Evolutionary conservation across 2,113 vertebrate species (phyloP).

Genomic region (Pseudopodoces humilis): DNA sequence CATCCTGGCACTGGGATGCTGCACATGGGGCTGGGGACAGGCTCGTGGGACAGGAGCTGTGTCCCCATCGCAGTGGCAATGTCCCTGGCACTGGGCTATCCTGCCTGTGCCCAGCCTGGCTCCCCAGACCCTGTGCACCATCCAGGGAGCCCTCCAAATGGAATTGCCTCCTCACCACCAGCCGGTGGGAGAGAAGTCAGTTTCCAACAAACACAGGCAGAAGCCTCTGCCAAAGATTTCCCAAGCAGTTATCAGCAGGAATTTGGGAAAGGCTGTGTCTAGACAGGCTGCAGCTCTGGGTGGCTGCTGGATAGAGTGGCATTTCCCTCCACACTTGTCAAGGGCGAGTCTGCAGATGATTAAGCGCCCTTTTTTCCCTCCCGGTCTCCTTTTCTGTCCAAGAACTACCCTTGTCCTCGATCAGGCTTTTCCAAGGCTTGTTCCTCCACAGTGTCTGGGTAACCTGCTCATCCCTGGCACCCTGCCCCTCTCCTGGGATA

Average conservation of each 20-base stretch:
- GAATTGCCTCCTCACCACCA: rapidly evolving
- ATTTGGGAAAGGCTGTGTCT: conserved; percentile 61
- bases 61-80: background rate
- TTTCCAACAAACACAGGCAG: background rate
- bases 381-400: background rate
- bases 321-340: conserved; percentile 50
- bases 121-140: rapidly evolving
- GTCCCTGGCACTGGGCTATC: rapidly evolving
- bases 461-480: background rate
- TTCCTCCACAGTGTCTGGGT: rapidly evolving
- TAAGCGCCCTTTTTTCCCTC: background rate
- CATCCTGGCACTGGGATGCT: background rate
- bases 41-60: rapidly evolving
- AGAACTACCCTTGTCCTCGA: background rate
- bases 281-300: conserved; percentile 63
- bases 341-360: conserved; percentile 48
- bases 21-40: background rate
- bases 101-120: background rate
- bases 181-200: background rate
- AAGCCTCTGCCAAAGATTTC: background rate
- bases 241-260: conserved; percentile 40
- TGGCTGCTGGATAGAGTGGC: conserved; percentile 23
- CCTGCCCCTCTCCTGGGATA: background rate
- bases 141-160: rapidly evolving
- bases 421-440: background rate